Evolutionary conservation across 2,113 vertebrate species (phyloP).

Genomic region (Hypocryptadius cinnamomeus): DNA sequence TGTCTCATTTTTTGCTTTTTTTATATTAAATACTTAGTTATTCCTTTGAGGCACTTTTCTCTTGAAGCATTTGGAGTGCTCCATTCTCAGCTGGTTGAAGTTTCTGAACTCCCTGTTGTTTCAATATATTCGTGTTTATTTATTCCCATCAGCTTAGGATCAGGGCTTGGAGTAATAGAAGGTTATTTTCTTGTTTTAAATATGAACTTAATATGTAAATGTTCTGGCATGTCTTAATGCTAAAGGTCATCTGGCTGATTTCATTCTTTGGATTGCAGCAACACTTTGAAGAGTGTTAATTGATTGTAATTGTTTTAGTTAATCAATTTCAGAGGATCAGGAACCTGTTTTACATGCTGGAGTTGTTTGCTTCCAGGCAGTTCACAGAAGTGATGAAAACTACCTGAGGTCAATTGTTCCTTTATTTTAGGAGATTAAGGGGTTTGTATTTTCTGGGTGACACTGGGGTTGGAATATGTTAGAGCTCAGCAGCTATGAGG

Average conservation of each 20-base stretch:
- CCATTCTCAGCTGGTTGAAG: background rate
- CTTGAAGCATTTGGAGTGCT: background rate
- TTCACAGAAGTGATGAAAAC: background rate
- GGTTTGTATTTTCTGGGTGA: background rate
- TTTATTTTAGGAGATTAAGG: background rate
- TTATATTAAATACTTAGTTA: background rate
- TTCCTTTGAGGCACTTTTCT: background rate
- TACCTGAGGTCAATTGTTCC: background rate
- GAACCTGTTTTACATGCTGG: constrained; percentile 26
- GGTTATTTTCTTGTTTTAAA: background rate
- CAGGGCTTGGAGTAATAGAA: background rate
- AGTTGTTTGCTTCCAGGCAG: constrained; percentile 12
- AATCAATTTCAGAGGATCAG: constrained; percentile 25
- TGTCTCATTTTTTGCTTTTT: background rate
- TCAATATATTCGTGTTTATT: background rate
- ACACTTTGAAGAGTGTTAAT: constrained; percentile 31
- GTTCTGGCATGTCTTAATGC: background rate
- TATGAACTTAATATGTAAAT: constrained; percentile 30
- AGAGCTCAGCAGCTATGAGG: background rate
- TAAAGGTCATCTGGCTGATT: constrained; percentile 54
- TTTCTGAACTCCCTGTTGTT: background rate
- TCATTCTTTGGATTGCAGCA: constrained; percentile 22
- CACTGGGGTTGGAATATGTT: background rate
- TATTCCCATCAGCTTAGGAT: background rate
- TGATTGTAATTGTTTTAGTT: constrained; percentile 54